These are phyloP conservation scores for Pteronura brasiliensis DNA, from an alignment of 2,113 vertebrate species.

Conservation along the genomic window DNA sequence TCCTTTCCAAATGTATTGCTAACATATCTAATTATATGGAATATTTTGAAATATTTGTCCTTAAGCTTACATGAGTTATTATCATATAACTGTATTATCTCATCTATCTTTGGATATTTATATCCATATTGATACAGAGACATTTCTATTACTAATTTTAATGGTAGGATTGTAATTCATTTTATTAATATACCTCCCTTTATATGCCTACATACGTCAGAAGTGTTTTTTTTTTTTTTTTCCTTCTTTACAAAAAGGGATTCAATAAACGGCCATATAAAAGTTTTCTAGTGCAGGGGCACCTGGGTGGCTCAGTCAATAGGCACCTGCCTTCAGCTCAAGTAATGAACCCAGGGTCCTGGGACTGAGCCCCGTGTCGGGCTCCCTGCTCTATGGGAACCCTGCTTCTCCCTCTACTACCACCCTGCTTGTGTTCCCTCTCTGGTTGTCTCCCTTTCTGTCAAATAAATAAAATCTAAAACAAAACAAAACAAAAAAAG, in stretches of 20 bases:
- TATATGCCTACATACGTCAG: not conserved
- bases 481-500: too few species aligned
- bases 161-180: not conserved
- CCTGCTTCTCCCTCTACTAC: too few species aligned
- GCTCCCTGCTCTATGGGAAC: too few species aligned
- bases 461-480: too few species aligned
- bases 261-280: not conserved
- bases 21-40: not conserved
- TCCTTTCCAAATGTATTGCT: not conserved
- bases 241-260: not conserved
- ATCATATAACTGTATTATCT: not conserved
- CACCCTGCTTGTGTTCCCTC: too few species aligned
- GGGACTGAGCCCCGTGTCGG: rapidly evolving
- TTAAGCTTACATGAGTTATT: not conserved
- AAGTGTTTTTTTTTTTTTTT: not conserved
- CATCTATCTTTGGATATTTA: not conserved
- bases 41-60: not conserved
- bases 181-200: not conserved
- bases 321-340: too few species aligned
- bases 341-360: too few species aligned
- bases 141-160: not conserved
- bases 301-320: too few species aligned
- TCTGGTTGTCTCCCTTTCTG: too few species aligned
- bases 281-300: too few species aligned
- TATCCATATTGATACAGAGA: not conserved